Conservation (phyloP, 2,797 vertebrate species). For the Oryzias sinensis region DNA sequence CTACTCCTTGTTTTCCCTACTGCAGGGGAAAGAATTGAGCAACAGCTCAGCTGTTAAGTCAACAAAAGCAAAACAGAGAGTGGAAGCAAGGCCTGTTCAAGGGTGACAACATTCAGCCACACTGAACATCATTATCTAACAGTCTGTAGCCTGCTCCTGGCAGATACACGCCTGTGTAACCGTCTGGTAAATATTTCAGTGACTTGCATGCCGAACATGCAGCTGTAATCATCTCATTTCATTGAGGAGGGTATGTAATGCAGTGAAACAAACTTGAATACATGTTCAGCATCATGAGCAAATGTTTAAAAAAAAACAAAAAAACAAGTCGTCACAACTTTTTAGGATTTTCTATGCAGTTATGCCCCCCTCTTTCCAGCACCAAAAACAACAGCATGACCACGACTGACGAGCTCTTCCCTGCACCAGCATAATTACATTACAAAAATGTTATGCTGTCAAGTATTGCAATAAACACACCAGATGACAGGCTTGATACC, state of each 20-base stretch:
- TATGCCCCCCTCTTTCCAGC: not conserved
- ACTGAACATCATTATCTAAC: conserved; percentile 23
- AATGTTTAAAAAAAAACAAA: not conserved
- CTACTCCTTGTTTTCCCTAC: conserved; percentile 13
- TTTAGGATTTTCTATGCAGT: not conserved
- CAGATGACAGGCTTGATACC: conserved; percentile 42
- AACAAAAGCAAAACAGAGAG: conserved; percentile 18
- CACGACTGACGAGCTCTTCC: conserved; percentile 11
- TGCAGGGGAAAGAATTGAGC: conserved; percentile 31
- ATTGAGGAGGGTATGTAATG: conserved; percentile 2
- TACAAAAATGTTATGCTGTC: conserved; percentile 41
- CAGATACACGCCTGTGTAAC: conserved; percentile 27
- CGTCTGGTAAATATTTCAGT: conserved; percentile 36
- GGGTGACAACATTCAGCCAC: conserved; percentile 21
- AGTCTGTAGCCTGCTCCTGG: conserved; percentile 7
- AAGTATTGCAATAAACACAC: conserved; percentile 51
- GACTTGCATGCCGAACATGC: conserved; percentile 18
- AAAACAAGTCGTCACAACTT: conserved; percentile 17
- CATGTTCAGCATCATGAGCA: conserved; percentile 21
- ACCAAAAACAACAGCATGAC: too few relatives aligned
- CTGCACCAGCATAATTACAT: conserved; percentile 36
- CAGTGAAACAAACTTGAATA: conserved; percentile 22
- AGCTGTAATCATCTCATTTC: conserved; percentile 15
- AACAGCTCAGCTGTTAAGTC: conserved; percentile 30
- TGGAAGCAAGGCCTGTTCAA: conserved; percentile 26